Base-by-base conservation (phyloP, 2,888 invertebrate genomes). In the Amaurobius ferox region DNA sequence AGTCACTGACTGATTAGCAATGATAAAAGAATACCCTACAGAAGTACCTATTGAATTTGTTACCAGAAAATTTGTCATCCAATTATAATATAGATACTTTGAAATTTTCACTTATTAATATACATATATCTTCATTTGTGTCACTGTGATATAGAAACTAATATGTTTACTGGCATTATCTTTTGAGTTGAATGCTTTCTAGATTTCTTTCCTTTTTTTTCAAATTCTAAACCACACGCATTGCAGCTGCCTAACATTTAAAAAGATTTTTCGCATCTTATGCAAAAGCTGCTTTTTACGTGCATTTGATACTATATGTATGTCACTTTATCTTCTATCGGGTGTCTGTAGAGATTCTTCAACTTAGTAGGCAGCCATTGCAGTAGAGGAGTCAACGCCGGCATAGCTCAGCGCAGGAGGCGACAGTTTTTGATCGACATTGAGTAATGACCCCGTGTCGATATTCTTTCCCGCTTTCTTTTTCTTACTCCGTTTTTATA, bases 381-480 rank as follows among this genome's bases (percentile, higher is more conserved):
- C 83, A 67, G 26, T 71, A 72, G 48, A 78, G 61, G 66, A 85
- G 83, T 85, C 76, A 72, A 85, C 77, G 64, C 70, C 29, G 48
- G 83, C 83, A 85, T 85, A 85, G 83, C 83, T 85, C 72, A 85
- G 83, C 48, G 83, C 64, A 85, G 77, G 77, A 78, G 77, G 71
- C 71, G 83, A 85, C 83, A 85, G 83, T 85, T 86, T 86, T 86
- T 86, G 85, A 86, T 86, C 85, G 85, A 86, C 85, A 79, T 67
- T 86, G 85, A 86, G 68, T 86, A 86, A 86, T 86, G 85, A 68
- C 83, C 29, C 13, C 78, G 48, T 86, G 85, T 86, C 85, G 85
- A 86, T 86, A 86, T 86, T 79, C 77, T 85, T 77, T 85, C 77
- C 72, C 62, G 64, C 71, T 77, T n/a, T 74, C 73, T 30, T 40